Conservation (phyloP, 2,888 invertebrate genomes). For the Ectropis crepuscularia region DNA sequence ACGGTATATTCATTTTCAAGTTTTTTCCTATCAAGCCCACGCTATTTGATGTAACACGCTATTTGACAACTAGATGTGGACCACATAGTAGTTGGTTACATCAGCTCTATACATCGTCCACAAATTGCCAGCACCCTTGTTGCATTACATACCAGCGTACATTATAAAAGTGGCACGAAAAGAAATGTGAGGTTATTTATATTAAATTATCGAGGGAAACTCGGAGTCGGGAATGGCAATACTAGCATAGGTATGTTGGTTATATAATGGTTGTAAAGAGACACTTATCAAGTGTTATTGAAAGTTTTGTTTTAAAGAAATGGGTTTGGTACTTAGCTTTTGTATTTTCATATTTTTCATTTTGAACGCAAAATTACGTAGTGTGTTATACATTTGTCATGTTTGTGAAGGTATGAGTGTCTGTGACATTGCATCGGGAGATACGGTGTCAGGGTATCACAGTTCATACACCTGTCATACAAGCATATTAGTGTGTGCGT, state of each 20-base stretch:
- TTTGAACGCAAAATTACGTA: too few relatives aligned
- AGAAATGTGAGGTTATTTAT: conserved; percentile 72
- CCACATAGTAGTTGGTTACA: conserved; percentile 16
- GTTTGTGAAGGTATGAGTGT: too few relatives aligned
- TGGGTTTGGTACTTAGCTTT: neutral
- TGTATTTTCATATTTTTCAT: too few relatives aligned
- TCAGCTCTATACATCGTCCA: conserved; percentile 50
- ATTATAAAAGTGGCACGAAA: conserved; percentile 62
- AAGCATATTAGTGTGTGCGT: too few relatives aligned
- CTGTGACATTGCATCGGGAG: too few relatives aligned
- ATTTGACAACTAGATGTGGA: too few relatives aligned
- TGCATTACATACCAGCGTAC: conserved; percentile 56
- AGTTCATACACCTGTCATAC: too few relatives aligned
- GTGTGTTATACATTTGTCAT: too few relatives aligned
- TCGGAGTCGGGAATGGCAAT: conserved; percentile 27
- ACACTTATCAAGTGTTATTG: conserved; percentile 4
- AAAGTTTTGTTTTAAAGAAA: conserved; percentile 7
- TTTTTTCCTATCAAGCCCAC: too few relatives aligned
- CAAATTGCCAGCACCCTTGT: conserved; percentile 56
- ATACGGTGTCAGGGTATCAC: too few relatives aligned
- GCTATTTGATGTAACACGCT: too few relatives aligned
- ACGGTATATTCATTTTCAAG: too few relatives aligned
- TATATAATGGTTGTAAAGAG: conserved; percentile 14
- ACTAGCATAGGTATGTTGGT: conserved; percentile 16
- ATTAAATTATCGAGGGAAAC: conserved; percentile 68